Evolutionary conservation across 2,113 vertebrate genomes (phyloP).

Genomic region (Lamprotornis superbus): DNA sequence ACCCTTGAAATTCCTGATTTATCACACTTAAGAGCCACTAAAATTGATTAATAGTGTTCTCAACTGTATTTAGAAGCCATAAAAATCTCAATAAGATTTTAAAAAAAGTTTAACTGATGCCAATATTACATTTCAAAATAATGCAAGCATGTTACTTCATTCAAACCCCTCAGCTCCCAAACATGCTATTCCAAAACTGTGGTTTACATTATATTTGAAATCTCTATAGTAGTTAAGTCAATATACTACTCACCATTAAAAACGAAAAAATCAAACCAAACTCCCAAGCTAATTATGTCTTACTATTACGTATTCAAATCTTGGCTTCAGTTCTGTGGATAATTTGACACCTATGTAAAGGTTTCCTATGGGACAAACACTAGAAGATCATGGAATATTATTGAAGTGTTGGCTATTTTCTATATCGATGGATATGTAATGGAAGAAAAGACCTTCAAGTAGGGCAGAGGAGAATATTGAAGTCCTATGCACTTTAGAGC

Average conservation of each 20-base stretch:
- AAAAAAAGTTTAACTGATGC: not conserved
- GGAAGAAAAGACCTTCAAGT: not conserved
- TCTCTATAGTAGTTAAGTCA: not conserved
- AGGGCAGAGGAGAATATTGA: not conserved
- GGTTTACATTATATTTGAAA: not conserved
- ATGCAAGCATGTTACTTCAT: not conserved
- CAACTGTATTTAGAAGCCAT: not conserved
- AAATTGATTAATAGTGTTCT: not conserved
- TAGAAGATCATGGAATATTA: not conserved
- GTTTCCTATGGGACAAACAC: not conserved
- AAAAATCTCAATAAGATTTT: not conserved
- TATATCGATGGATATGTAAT: rapidly evolving
- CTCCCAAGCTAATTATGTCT: not conserved
- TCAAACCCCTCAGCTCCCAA: not conserved
- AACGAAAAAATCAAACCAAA: not conserved
- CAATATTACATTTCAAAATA: not conserved
- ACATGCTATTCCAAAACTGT: not conserved
- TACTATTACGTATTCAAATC: not conserved
- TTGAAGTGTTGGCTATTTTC: not conserved
- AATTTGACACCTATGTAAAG: not conserved
- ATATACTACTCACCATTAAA: not conserved
- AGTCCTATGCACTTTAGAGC: not conserved
- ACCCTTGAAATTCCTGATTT: not conserved
- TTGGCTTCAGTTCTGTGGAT: not conserved
- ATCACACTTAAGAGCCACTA: not conserved